These are phyloP conservation scores for Zosterops pallidus DNA, from an alignment of 2,113 vertebrate species.

Conservation along the genomic window DNA sequence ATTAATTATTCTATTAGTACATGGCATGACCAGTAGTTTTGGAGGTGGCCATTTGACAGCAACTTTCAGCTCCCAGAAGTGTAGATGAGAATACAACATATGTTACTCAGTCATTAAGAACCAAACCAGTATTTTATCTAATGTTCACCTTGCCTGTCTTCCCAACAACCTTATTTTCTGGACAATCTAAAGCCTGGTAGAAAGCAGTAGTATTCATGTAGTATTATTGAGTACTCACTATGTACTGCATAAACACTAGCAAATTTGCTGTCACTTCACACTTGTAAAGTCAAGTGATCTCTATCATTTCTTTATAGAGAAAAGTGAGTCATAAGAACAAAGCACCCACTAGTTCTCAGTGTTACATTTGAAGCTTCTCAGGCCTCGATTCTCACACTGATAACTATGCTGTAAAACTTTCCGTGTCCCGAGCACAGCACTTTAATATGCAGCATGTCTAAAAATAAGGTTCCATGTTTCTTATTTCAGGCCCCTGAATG, in stretches of 20 bases:
- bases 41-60: background rate
- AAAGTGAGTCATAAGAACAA: background rate
- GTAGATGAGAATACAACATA: background rate
- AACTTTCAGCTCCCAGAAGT: background rate
- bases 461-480: background rate
- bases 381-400: background rate
- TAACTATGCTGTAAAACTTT: background rate
- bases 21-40: background rate
- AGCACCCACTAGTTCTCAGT: background rate
- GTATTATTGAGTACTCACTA: background rate
- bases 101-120: background rate
- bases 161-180: background rate
- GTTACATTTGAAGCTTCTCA: background rate
- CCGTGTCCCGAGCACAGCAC: background rate
- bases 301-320: background rate
- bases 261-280: background rate
- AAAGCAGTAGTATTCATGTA: background rate
- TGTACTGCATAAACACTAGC: background rate
- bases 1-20: background rate
- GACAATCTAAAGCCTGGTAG: background rate
- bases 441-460: background rate
- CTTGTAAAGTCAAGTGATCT: background rate
- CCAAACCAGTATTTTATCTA: background rate
- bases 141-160: background rate
- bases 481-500: background rate